Percentiles rank a stretch among this genome's conserved stretches.
phyloP scores from a whole-genome alignment of 2,797 vertebrate species.

The Aselliscus stoliczkanus region DNA sequence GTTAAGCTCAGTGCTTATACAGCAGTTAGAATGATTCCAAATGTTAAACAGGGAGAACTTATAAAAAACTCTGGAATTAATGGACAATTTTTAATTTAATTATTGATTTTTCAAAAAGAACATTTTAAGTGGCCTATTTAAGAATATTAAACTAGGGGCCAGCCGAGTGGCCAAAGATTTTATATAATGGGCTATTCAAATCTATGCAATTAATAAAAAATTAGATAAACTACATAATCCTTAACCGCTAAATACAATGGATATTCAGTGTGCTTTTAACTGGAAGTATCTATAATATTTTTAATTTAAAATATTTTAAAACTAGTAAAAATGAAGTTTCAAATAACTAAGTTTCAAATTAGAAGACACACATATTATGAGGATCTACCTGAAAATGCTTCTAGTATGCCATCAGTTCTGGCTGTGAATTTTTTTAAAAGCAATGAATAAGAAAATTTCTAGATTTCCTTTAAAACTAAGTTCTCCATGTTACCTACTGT shows the following conservation, averaged over 20 bases:
- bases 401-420: neutral
- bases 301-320: conserved; percentile 7
- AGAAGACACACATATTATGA: conserved; percentile 4
- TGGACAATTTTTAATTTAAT: neutral
- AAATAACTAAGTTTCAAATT: neutral
- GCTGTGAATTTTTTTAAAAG: neutral
- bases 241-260: neutral
- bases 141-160: neutral
- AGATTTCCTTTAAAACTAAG: neutral
- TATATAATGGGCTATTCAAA: neutral
- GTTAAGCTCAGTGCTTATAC: neutral
- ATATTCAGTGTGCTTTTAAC: neutral
- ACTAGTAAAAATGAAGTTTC: conserved; percentile 6
- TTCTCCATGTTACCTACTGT: neutral
- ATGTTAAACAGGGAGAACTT: neutral
- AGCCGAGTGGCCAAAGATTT: neutral
- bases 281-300: neutral
- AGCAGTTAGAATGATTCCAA: conserved; percentile 1
- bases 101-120: conserved; percentile 13
- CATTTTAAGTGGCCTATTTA: neutral
- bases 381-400: neutral
- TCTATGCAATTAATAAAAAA: neutral
- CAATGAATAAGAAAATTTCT: neutral
- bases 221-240: neutral
- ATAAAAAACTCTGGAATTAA: conserved; percentile 3